phyloP scores from a whole-genome alignment of 2,113 vertebrate genomes.

The Tachuris rubrigastra region DNA sequence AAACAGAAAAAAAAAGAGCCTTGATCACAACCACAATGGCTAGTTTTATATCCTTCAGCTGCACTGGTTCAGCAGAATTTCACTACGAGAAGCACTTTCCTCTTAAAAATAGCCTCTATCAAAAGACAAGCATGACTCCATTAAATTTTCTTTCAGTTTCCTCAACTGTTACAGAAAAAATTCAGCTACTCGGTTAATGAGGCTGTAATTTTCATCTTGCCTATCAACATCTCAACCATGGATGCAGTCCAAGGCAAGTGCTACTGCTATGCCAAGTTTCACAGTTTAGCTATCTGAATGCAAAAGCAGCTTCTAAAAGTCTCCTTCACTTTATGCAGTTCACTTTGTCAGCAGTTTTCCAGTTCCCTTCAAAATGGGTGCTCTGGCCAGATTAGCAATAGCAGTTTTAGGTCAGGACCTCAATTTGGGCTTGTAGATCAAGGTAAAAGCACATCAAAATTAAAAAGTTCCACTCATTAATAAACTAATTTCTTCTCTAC shows the following conservation, averaged over 20 bases:
- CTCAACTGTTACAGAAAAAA: neutral
- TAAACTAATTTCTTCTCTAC: neutral
- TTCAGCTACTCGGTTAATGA: slow-evolving; percentile 19
- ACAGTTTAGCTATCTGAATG: slow-evolving; percentile 19
- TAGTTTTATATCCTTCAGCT: neutral
- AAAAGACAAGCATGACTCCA: neutral
- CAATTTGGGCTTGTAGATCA: neutral
- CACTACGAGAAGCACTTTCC: neutral
- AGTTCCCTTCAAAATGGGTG: neutral
- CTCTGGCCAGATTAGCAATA: neutral
- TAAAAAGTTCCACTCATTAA: neutral
- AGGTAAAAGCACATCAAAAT: neutral
- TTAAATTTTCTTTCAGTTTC: slow-evolving; percentile 22
- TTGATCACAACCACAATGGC: fast-evolving
- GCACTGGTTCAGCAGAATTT: neutral
- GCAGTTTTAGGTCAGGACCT: neutral
- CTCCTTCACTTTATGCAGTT: neutral
- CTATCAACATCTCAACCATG: slow-evolving; percentile 17
- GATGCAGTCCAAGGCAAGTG: slow-evolving; percentile 8
- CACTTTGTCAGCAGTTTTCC: neutral
- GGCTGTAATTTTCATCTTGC: slow-evolving; percentile 30
- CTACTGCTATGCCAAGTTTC: slow-evolving; percentile 19
- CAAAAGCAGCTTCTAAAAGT: slow-evolving; percentile 8
- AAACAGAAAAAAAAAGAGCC: no score
- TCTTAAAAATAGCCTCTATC: neutral